Evolutionary conservation across 2,113 vertebrate species (phyloP), one percentile per base, ranked within the genome.

Genomic region (Eublepharis macularius): DNA sequence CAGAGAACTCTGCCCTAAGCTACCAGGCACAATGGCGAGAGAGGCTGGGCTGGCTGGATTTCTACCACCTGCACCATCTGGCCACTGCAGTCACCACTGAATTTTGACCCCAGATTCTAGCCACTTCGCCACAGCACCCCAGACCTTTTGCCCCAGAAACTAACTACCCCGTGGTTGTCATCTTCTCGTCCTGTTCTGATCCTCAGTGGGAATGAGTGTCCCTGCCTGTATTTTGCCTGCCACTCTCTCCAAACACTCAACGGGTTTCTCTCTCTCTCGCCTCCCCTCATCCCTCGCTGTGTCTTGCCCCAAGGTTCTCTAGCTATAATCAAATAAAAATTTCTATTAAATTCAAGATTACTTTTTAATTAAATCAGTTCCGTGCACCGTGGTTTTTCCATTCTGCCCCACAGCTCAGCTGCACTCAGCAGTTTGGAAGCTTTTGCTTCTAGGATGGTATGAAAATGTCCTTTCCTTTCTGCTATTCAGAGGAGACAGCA

Each of bases 261-360:
- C 86, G 82, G 77, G 79, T 68, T 82, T 45, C 17, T 24, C 41
- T 14, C 39, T 49, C 88, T 41, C 11, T 57, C 0, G 0, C 47
- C 49, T 87, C 84, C 82, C 41, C 47, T 76, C 80, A 75, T 49
- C 51, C 54, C 65, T 75, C 66, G 1, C 90, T 95, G 70, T 85
- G 90, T 95, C 93, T 94, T 95, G 94, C 95, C 95, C 96, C 94
- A 91, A 81, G 90, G 95, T 96, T 96, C 94, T 92, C 47, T 79
- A 6, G 94, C 93, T 96, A 89, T 97, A 97, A 97, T 96, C 95
- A 97, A 97, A 97, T 96, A 93, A 94, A 95, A 97, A 97, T 95
- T 96, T 96, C 96, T 97, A 97, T 97, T 97, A 97, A 96, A 97
- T 97, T 96, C 93, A 94, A 97, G 96, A 97, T 97, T 96, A 97